Conservation (phyloP, 2,113 vertebrate species). For the Daboia siamensis region DNA sequence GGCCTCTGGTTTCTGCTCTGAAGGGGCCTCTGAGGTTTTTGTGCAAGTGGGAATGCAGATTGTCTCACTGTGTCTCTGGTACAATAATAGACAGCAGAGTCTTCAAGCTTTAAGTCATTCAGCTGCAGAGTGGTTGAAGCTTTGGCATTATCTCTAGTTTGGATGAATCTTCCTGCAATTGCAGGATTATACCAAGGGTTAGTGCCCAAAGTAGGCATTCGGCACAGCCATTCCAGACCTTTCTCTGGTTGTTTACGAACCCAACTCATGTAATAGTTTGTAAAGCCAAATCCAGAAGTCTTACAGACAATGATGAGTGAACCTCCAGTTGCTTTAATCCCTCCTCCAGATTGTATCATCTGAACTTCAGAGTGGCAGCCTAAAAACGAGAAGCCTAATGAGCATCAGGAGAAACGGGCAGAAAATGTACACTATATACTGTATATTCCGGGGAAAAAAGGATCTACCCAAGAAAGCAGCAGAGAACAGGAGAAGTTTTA, state of each 20-base stretch:
- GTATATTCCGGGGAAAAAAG: neutral
- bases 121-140: neutral
- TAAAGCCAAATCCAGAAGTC: neutral
- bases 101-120: neutral
- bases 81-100: neutral
- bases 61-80: neutral
- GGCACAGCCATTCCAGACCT: neutral
- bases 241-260: neutral
- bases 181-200: neutral
- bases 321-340: neutral
- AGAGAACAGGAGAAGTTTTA: neutral
- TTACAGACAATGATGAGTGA: neutral
- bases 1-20: neutral
- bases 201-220: too few relatives aligned
- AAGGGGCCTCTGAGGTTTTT: neutral
- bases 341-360: neutral
- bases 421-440: neutral
- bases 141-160: neutral
- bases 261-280: neutral
- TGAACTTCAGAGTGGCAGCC: neutral
- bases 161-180: neutral
- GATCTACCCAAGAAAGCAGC: neutral
- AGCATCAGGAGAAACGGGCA: neutral
- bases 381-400: neutral
- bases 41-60: neutral